Conservation (phyloP, 2,797 vertebrate species). For the Etheostoma nigrum region DNA sequence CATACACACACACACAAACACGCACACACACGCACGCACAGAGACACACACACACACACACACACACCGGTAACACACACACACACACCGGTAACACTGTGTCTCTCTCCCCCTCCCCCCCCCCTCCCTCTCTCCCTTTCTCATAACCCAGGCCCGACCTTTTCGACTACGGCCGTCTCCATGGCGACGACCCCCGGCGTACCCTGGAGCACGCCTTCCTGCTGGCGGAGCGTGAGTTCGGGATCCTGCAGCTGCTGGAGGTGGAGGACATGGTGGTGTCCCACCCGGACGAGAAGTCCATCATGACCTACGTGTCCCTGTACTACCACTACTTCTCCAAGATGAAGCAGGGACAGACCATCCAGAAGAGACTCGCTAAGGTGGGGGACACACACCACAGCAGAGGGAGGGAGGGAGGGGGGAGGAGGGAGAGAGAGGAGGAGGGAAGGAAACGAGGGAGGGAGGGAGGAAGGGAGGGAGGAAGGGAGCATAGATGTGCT, state of each 20-base stretch:
- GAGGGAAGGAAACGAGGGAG: too few species aligned
- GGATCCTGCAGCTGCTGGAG: conserved; percentile 91
- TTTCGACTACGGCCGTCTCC: conserved; percentile 86
- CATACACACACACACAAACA: too few species aligned
- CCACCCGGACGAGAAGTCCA: conserved; percentile 90
- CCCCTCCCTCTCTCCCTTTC: not conserved
- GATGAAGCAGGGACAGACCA: conserved; percentile 85
- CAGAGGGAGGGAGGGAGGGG: too few species aligned
- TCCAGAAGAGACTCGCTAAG: conserved; percentile 70
- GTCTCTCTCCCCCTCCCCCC: too few species aligned
- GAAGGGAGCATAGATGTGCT: too few species aligned
- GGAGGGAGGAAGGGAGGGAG: too few species aligned
- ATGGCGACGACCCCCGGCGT: conserved; percentile 71
- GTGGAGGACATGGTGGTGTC: conserved; percentile 88
- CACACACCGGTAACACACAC: too few species aligned
- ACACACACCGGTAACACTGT: too few species aligned
- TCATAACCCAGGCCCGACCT: conserved; percentile 87
- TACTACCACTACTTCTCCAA: conserved; percentile 94
- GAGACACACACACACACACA: too few species aligned
- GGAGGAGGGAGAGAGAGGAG: too few species aligned
- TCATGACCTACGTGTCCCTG: conserved; percentile 94
- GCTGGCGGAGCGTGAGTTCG: conserved; percentile 87
- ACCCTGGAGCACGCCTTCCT: conserved; percentile 88
- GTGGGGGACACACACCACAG: conserved; percentile 34
- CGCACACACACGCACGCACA: too few species aligned